A percentile compares a stretch with the other conserved stretches of the same genome.
Conservation (phyloP, 2,113 vertebrate genomes). For the Phocoena sinus region DNA sequence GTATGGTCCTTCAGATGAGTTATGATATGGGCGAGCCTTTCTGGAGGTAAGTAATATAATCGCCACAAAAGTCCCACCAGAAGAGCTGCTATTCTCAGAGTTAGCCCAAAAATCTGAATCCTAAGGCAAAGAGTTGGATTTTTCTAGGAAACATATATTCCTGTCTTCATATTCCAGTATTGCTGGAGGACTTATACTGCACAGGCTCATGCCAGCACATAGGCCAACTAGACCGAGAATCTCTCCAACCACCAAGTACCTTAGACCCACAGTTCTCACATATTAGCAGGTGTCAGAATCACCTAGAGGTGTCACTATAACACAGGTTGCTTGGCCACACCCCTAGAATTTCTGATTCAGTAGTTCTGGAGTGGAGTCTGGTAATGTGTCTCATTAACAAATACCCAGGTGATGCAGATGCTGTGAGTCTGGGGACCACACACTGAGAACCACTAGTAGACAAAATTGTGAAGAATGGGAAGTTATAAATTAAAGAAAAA, state of each 20-base stretch:
- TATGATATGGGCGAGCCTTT: not conserved
- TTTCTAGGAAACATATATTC: not conserved
- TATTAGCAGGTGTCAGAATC: not conserved
- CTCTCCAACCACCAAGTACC: not conserved
- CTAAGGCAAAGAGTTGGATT: not conserved
- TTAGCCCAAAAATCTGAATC: not conserved
- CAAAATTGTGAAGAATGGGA: not conserved
- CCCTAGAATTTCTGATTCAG: not conserved
- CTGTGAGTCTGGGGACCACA: not conserved
- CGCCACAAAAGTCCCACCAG: not conserved
- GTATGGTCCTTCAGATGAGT: not conserved
- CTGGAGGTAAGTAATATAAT: not conserved
- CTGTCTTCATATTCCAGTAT: not conserved
- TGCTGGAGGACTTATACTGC: not conserved
- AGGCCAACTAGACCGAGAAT: not conserved
- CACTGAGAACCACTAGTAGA: not conserved
- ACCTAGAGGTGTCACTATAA: not conserved
- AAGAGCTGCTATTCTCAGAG: not conserved
- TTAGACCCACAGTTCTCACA: not conserved
- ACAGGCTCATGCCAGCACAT: not conserved
- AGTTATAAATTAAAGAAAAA: not conserved
- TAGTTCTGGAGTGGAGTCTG: not conserved
- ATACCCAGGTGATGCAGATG: not conserved
- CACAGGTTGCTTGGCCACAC: not conserved
- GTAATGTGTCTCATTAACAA: not conserved